phyloP scores from a whole-genome alignment of 2,888 invertebrate species.

The Drosophila nr. medialis region DNA sequence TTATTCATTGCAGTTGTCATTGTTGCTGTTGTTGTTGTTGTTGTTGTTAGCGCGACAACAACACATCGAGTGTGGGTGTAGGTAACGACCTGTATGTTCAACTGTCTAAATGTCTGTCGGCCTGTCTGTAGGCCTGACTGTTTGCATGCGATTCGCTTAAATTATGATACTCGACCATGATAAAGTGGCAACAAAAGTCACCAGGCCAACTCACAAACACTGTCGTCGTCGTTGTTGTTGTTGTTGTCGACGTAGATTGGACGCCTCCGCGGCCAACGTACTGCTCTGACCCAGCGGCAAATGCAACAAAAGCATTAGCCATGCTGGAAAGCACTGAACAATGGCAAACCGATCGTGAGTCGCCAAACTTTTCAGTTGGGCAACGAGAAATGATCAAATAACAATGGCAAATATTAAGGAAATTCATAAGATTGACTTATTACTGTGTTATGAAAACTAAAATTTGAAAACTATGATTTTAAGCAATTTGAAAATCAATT shows the following conservation, averaged over 20 bases:
- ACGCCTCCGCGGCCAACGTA: slow-evolving; percentile 50
- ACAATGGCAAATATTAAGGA: neutral
- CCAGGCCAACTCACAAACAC: slow-evolving; percentile 42
- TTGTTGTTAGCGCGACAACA: slow-evolving; percentile 41
- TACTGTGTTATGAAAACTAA: neutral
- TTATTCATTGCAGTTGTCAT: slow-evolving; percentile 61
- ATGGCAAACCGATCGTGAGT: slow-evolving; percentile 19
- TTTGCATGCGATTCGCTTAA: slow-evolving; percentile 67
- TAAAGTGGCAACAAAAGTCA: slow-evolving; percentile 78
- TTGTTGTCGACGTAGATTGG: slow-evolving; percentile 35
- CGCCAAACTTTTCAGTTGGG: neutral
- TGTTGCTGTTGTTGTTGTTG: slow-evolving; percentile 49
- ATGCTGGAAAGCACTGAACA: slow-evolving; percentile 11
- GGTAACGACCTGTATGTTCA: slow-evolving; percentile 46
- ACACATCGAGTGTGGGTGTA: slow-evolving; percentile 59
- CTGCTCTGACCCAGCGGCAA: slow-evolving; percentile 28
- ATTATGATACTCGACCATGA: slow-evolving; percentile 76
- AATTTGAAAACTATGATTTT: accelerated
- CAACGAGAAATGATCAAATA: neutral
- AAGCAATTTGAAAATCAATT: neutral
- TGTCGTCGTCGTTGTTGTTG: slow-evolving; percentile 15
- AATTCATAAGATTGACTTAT: neutral
- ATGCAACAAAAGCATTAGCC: slow-evolving; percentile 11
- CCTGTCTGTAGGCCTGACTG: slow-evolving; percentile 6
- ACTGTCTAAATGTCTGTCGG: slow-evolving; percentile 17